Evolutionary conservation across 2,888 invertebrate genomes (phyloP), one percentile per base, ranked within the genome.

Genomic region (Calameuta pallipes): DNA sequence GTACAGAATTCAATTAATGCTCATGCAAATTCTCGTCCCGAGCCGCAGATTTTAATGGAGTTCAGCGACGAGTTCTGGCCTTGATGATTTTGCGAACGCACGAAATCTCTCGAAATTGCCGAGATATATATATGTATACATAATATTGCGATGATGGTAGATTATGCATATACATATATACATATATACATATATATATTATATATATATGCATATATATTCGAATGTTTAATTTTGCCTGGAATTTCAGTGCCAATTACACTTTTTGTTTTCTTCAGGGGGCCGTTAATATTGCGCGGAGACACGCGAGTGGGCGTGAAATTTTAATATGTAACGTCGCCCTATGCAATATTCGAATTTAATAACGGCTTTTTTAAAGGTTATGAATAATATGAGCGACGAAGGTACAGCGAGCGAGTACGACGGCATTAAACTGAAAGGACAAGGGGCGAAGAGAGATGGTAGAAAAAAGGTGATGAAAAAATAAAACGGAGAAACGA

Each of bases 361-460:
- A 87, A 87, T 87, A 87, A 87, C 84, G 78, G 79, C 78, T 81
- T 81, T 81, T 83, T 82, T 81, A 81, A 80, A 77, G 80, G 78
- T 84, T 86, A 82, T 83, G 83, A 86, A 85, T 86, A 86, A 84
- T 83, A 82, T 80, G 78, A 37, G 23, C 41, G 41, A 56, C 41
- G 41, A 23, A 56, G 77, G 78, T 75, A 78, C 69, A 73, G 78
- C 68, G 69, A 73, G 73, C 76, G 79, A 79, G 76, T 56, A 56
- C 41, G 23, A 56, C 15, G 41, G 9, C 23, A 23, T 23, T 56
- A 56, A 69, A 75, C 37, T 23, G 56, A 30, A 69, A 76, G 75
- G 74, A 37, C 34, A 76, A 79, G 71, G 75, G 76, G 77, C 70
- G 76, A 73, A 76, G 69, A 75, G 75, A 79, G 73, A 73, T 56